Evolutionary conservation across 2,888 invertebrate genomes (phyloP), one percentile per base, ranked within the genome.

Genomic region (Druceiella hillmani): DNA sequence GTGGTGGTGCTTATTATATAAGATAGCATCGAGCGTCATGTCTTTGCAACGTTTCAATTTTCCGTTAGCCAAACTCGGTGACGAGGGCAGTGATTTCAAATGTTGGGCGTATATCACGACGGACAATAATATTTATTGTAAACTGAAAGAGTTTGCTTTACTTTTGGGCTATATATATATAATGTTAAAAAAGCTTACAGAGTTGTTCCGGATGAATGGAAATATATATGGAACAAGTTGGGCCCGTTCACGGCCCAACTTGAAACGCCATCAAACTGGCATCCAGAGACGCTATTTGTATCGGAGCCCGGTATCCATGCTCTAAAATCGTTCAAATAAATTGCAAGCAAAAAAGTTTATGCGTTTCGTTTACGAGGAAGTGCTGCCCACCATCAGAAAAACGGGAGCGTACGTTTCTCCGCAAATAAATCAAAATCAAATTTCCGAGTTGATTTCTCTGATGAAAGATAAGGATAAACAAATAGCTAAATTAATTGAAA

Each of bases 81-180:
- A n/a, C n/a, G n/a, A n/a, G n/a, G n/a, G n/a, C n/a, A n/a, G n/a
- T n/a, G n/a, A n/a, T n/a, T n/a, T n/a, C n/a, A n/a, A n/a, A 39
- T 36, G 39, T 43, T 39, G 39, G 39, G 39, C 34, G 24, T 41
- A 41, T 32, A 38, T 38, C 35, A 41, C 38, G 15, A 38, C 32
- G 32, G 38, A 41, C 34, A 41, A 41, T 41, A 35, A 41, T 35
- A 41, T 41, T 41, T 41, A 41, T 38, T 41, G 27, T 35, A 38
- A 41, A 41, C 38, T 38, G 29, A 41, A 38, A 14, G 38, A 39
- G 42, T 36, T 42, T 39, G 42, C 38, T 42, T 42, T 36, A n/a
- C 38, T 36, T 30, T 39, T 39, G 42, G 36, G 38, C 38, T 42
- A 42, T 42, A 36, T n/a, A n/a, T n/a, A n/a, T n/a, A n/a, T n/a